These are phyloP conservation scores for Gymnarchus niloticus DNA, from an alignment of 2,113 vertebrate genomes.

Conservation along the genomic window DNA sequence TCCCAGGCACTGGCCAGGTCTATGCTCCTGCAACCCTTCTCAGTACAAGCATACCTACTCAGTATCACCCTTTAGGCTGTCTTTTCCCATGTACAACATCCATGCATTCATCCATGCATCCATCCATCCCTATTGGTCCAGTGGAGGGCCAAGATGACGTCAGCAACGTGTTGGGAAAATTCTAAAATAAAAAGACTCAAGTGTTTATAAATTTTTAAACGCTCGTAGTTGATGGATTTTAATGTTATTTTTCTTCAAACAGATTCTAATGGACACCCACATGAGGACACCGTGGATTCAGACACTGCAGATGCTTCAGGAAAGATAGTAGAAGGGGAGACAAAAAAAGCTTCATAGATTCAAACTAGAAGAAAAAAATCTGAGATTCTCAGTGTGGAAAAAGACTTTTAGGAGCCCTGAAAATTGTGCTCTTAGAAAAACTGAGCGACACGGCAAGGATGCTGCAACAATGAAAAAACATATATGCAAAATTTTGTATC, in stretches of 20 bases:
- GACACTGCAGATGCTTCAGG: neutral
- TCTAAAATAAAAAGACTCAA: neutral
- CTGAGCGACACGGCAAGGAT: constrained; percentile 1
- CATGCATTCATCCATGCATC: too few species aligned
- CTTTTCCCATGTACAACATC: too few species aligned
- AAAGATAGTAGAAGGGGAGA: neutral
- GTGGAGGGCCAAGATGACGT: neutral
- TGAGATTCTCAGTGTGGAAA: constrained; percentile 17
- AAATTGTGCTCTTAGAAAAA: neutral
- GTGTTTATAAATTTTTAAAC: neutral
- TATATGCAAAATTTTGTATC: neutral
- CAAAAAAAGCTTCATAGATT: constrained; percentile 8
- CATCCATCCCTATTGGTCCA: neutral
- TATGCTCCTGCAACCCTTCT: too few species aligned
- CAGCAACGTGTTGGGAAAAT: neutral
- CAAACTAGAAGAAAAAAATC: constrained; percentile 27
- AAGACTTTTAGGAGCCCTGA: constrained; percentile 14
- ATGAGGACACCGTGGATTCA: neutral
- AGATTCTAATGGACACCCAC: neutral
- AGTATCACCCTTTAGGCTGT: too few species aligned
- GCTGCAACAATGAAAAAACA: too few species aligned
- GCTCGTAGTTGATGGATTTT: neutral
- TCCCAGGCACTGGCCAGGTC: neutral
- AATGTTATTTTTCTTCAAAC: neutral
- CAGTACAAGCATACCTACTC: too few species aligned